Conservation (phyloP, 2,888 invertebrate species). For the Endomychus coccineus region DNA sequence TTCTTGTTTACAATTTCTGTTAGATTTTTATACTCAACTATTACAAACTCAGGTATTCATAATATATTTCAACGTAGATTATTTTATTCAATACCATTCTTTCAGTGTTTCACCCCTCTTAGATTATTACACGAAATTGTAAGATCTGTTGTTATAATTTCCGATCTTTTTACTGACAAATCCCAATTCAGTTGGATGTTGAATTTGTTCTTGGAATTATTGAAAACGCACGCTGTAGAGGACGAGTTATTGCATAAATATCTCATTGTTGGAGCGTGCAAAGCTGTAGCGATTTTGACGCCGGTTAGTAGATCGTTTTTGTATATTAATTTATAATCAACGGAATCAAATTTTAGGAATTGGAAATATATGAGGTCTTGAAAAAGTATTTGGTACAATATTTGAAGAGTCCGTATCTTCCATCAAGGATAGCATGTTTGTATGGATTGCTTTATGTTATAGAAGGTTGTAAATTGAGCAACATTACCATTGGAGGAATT, state of each 20-base stretch:
- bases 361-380: conserved; percentile 53
- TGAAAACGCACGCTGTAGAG: conserved; percentile 60
- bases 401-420: conserved; percentile 55
- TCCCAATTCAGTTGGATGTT: conserved; percentile 76
- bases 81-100: conserved; percentile 1
- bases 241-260: conserved; percentile 72
- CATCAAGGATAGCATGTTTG: conserved; percentile 56
- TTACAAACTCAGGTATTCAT: conserved; percentile 51
- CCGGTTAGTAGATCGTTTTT: conserved; percentile 50
- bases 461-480: conserved; percentile 49
- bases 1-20: conserved; percentile 85
- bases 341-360: conserved; percentile 39
- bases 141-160: conserved; percentile 62
- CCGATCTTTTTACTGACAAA: conserved; percentile 68
- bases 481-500: conserved; percentile 42
- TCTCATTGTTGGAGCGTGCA: conserved; percentile 58
- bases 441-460: conserved; percentile 61
- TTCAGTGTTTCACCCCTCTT: conserved; percentile 31
- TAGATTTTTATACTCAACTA: conserved; percentile 84
- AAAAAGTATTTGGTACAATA: conserved; percentile 53
- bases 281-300: conserved; percentile 58
- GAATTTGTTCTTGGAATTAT: conserved; percentile 58
- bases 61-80: neutral
- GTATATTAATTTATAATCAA: too few species aligned
- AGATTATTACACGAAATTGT: conserved; percentile 51